Percentiles rank a stretch among this genome's conserved stretches.
These are phyloP conservation scores for Chelmon rostratus DNA, from an alignment of 2,797 vertebrate species.

Conservation along the genomic window DNA sequence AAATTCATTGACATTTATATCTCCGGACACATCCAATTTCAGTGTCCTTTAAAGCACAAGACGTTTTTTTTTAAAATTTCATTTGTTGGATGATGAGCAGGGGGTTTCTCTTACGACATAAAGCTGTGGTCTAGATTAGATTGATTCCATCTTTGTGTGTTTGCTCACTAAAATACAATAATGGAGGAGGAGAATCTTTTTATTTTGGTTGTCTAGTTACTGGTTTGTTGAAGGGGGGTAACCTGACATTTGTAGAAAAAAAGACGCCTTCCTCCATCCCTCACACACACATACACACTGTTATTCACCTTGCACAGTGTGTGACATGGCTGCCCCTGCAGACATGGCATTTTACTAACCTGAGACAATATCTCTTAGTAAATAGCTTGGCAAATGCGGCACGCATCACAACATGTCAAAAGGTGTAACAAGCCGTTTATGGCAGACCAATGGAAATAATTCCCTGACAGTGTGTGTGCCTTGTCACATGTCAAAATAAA, in stretches of 20 bases:
- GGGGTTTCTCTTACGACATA: constrained; percentile 22
- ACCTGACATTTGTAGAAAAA: neutral
- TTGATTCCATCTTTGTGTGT: too few relatives aligned
- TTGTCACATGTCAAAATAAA: constrained; percentile 83
- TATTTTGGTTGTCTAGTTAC: neutral
- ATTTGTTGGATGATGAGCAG: neutral
- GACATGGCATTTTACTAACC: constrained; percentile 40
- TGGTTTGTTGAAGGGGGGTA: neutral
- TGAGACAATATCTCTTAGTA: constrained; percentile 38
- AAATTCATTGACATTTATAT: constrained; percentile 17
- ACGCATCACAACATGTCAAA: constrained; percentile 47
- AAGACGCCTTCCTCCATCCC: neutral
- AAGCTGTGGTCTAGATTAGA: too few relatives aligned
- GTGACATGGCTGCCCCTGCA: constrained; percentile 8
- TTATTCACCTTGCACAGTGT: neutral
- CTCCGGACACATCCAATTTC: constrained; percentile 25
- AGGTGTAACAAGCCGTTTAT: constrained; percentile 66
- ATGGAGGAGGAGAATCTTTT: neutral
- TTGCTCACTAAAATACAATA: neutral
- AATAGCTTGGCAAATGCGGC: constrained; percentile 42
- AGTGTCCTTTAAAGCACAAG: constrained; percentile 8
- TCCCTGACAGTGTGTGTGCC: constrained; percentile 61
- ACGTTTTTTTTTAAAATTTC: neutral
- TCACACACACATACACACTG: neutral
- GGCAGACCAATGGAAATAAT: constrained; percentile 65